Evolutionary conservation across 2,888 invertebrate genomes (phyloP), one percentile per base, ranked within the genome.

Genomic region (Drosophila infuscata): DNA sequence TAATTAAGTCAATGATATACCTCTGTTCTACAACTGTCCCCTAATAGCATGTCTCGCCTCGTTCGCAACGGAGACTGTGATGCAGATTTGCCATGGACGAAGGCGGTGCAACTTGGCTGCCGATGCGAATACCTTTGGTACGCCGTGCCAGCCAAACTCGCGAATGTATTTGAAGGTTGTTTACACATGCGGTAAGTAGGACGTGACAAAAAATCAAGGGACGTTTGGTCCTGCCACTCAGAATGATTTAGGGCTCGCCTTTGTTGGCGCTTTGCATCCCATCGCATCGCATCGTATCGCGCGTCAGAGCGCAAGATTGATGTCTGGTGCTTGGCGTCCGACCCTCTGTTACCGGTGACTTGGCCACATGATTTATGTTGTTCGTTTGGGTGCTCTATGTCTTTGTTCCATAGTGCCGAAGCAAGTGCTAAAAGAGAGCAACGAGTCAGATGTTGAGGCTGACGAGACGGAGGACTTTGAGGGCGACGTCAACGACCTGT

Each of bases 41-140:
- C 82, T 94, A 94, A 35, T 94, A 98, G 98, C 97, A 9, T 98
- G 98, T 92, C 94, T 97, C 92, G 97, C 97, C 84, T 96, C 96
- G 79, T 97, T 97, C 93, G 97, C 98, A 11, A 97, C 98, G 17
- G 98, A 98, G 94, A 97, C 96, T 25, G 96, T 98, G 70, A 97
- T 98, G 96, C 95, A 96, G 91, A 95, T 96, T 86, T 97, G 97
- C 93, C 97, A 97, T 91, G 97, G 97, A 56, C 97, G 97, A 92
- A 94, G 97, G 73, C 95, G 95, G 70, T 97, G 97, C 92, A 96
- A 96, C 76, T 94, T 97, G 71, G 95, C 96, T 35, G 97, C 97
- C n/a, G 97, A 97, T 93, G 95, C 96, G 88, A 96, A 96, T 82
- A 97, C 97, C 91, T 97, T 97, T 90, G 97, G 97, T 30, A 96